phyloP scores from a whole-genome alignment of 2,797 vertebrate species.

The Siniperca scherzeri region DNA sequence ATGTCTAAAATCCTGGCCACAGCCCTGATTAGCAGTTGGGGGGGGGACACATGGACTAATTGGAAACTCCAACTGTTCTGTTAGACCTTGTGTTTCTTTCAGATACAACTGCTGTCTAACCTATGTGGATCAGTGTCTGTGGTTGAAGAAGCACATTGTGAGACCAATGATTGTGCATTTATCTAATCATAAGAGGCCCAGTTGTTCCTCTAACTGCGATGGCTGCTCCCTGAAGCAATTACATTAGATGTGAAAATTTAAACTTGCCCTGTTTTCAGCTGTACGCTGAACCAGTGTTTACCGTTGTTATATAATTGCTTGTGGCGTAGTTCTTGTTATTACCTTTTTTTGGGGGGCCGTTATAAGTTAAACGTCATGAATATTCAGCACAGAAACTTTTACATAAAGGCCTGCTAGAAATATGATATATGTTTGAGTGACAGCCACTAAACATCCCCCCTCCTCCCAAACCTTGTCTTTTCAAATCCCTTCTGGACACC shows the following conservation, averaged over 20 bases:
- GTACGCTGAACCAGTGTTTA: slow-evolving; percentile 39
- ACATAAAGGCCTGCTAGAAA: slow-evolving; percentile 65
- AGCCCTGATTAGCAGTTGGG: too few species aligned
- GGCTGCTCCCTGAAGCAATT: slow-evolving; percentile 51
- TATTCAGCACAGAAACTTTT: slow-evolving; percentile 62
- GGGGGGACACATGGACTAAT: background rate
- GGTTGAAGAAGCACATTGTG: background rate
- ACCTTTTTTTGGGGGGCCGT: slow-evolving; percentile 35
- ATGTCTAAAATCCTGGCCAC: too few species aligned
- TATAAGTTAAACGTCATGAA: slow-evolving; percentile 52
- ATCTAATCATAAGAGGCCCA: slow-evolving; percentile 11
- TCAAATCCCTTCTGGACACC: slow-evolving; percentile 82
- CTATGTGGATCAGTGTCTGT: slow-evolving; percentile 2
- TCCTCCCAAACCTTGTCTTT: slow-evolving; percentile 59
- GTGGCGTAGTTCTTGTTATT: slow-evolving; percentile 57
- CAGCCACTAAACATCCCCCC: slow-evolving; percentile 67
- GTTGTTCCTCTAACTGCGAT: slow-evolving; percentile 12
- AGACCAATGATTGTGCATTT: slow-evolving; percentile 25
- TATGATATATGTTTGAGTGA: slow-evolving; percentile 76
- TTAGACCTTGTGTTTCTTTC: background rate
- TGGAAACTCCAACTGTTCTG: background rate
- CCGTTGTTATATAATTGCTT: slow-evolving; percentile 70
- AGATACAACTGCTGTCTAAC: slow-evolving; percentile 5
- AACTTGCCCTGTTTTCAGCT: slow-evolving; percentile 21
- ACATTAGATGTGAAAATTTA: slow-evolving; percentile 32